A percentile compares a stretch with the other conserved stretches of the same genome.
Conservation (phyloP, 2,888 invertebrate species). For the Epinotia ramella region DNA sequence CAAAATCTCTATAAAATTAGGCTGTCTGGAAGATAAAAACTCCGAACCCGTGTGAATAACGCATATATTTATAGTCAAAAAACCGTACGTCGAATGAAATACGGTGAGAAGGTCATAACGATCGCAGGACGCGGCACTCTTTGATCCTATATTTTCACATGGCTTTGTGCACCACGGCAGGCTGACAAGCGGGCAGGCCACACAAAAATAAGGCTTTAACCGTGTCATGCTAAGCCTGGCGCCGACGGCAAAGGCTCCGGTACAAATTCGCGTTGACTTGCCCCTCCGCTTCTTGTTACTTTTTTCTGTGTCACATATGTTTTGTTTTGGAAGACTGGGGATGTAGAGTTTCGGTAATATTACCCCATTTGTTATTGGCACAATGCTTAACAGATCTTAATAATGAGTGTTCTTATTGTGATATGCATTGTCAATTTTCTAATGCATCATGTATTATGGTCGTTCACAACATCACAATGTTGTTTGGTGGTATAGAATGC, state of each 20-base stretch:
- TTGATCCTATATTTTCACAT: slow-evolving; percentile 84
- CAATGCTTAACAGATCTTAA: not conserved
- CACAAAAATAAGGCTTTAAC: slow-evolving; percentile 85
- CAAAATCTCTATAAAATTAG: too few relatives aligned
- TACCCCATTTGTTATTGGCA: slow-evolving; percentile 10
- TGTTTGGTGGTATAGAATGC: not conserved
- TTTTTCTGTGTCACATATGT: slow-evolving; percentile 61
- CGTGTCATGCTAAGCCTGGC: slow-evolving; percentile 84
- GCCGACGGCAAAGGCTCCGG: slow-evolving; percentile 83
- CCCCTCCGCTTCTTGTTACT: slow-evolving; percentile 62
- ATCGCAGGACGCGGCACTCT: slow-evolving; percentile 73
- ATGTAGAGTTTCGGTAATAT: slow-evolving; percentile 9
- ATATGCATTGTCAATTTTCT: slow-evolving; percentile 10
- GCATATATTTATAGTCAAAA: slow-evolving; percentile 43
- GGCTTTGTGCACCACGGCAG: slow-evolving; percentile 81
- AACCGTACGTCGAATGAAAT: slow-evolving; percentile 45
- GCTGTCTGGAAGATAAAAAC: slow-evolving; percentile 8
- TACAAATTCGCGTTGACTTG: slow-evolving; percentile 82
- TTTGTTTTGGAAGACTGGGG: slow-evolving; percentile 40
- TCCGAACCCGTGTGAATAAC: slow-evolving; percentile 38
- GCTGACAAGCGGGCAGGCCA: slow-evolving; percentile 83
- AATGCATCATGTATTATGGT: slow-evolving; percentile 13
- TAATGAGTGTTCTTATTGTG: not conserved
- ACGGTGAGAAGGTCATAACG: slow-evolving; percentile 57
- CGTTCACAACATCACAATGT: not conserved